Base-by-base conservation (phyloP, 2,888 invertebrate genomes). In the Brachyopa scutellaris region DNA sequence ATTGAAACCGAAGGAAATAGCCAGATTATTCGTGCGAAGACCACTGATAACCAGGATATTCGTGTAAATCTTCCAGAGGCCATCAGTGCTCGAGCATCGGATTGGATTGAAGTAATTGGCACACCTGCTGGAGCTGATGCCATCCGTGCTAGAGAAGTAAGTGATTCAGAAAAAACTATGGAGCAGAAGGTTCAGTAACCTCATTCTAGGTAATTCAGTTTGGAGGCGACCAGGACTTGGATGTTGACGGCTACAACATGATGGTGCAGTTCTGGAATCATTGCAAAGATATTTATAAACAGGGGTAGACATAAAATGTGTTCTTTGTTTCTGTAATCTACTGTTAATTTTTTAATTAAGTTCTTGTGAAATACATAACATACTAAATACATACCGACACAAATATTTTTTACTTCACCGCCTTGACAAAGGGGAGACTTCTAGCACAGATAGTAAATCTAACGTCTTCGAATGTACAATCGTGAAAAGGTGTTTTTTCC, bases 41-140 rank as follows among this genome's bases (percentile, higher is more conserved):
- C 88, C 15, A 88, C 89, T 0, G 90, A 90, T 45, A 86, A 88
- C 13, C 67, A 80, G 4, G 77, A 84, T 5, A 80, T 90, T 7
- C 86, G 87, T 1, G 87, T 90, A 0, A 86, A 78, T 13, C 57
- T 90, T 17, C 84, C 86, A 0, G 87, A 86, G 11, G 85, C 88
- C 0, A 38, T 88, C 1, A 85, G 77, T 13, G 87, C 86, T 0
- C 84, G 86, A 0, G 51, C 86, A 1, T 87, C 87, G 0, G 86
- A 87, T 59, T 90, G 90, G 90, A 87, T 90, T 17, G 90, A 90
- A 85, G 85, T 90, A 0, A 89, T 90, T 59, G 90, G 90, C 2
- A 85, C 79, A 3, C 86, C 87, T 17, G 84, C 85, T 23, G 86
- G 87, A 0, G 67, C 82, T 0, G 87, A 88, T 64, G 59, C 85